Conservation (phyloP, 2,797 vertebrate species). For the Scolopax bukidnonensis region DNA sequence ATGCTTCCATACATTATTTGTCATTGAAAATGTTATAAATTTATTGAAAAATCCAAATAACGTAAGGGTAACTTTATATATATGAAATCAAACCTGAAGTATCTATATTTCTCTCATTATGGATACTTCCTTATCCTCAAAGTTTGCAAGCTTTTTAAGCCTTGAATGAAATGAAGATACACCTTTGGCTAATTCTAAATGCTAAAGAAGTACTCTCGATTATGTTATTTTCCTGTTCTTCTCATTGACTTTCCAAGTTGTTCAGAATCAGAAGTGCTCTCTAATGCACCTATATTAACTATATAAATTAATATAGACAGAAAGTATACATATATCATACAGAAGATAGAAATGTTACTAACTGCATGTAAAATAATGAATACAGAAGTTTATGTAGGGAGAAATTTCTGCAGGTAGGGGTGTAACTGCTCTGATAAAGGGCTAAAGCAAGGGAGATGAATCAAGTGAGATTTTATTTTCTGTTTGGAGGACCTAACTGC, state of each 20-base stretch:
- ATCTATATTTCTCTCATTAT: neutral
- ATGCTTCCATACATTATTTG: neutral
- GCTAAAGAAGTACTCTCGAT: neutral
- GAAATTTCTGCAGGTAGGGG: neutral
- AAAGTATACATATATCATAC: rapidly evolving
- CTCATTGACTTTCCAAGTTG: neutral
- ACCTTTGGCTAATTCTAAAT: neutral
- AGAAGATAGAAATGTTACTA: neutral
- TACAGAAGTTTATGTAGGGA: neutral
- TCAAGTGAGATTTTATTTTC: neutral
- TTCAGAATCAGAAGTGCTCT: neutral
- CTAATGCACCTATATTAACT: neutral
- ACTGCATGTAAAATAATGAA: neutral
- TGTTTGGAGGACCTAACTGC: neutral
- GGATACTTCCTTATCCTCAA: neutral
- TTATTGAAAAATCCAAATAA: neutral
- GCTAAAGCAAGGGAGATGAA: neutral
- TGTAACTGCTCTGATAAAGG: neutral
- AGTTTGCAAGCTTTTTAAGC: neutral
- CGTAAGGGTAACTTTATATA: neutral
- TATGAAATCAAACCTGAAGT: neutral
- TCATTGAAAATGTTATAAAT: neutral
- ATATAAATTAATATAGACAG: neutral
- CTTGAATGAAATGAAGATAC: neutral
- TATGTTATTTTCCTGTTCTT: neutral